Evolutionary conservation across 2,113 vertebrate genomes (phyloP).

Genomic region (Nothobranchius kuhntae): DNA sequence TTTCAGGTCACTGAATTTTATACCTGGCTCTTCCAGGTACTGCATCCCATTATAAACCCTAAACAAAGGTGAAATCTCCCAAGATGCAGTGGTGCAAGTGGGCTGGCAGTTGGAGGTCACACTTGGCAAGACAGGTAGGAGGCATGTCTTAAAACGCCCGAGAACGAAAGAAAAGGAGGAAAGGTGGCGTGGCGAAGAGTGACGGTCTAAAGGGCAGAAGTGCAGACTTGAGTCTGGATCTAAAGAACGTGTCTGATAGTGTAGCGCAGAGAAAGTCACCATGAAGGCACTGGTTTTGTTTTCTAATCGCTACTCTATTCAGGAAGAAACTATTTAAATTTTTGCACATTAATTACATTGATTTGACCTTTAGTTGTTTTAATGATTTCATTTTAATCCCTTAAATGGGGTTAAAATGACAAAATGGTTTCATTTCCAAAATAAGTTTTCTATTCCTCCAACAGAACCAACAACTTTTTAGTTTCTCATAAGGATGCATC

Average conservation of each 20-base stretch:
- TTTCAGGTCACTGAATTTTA: constrained; percentile 5
- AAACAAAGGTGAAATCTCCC: constrained; percentile 80
- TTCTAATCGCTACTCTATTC: background rate
- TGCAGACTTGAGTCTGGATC: background rate
- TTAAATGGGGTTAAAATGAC: background rate
- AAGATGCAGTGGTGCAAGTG: constrained; percentile 77
- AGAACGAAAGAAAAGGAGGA: constrained; percentile 26
- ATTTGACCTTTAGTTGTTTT: background rate
- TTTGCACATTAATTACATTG: background rate
- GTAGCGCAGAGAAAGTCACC: background rate
- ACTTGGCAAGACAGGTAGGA: constrained; percentile 76
- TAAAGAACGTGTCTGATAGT: background rate
- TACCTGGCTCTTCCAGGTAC: constrained; percentile 24
- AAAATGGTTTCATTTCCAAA: background rate
- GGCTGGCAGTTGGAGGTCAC: constrained; percentile 69
- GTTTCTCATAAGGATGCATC: constrained; percentile 33
- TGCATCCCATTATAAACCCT: constrained; percentile 15
- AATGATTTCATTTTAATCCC: background rate
- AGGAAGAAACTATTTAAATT: background rate
- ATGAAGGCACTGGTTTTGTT: constrained; percentile 20
- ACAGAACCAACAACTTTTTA: background rate
- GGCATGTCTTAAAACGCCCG: constrained; percentile 50
- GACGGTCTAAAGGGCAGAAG: constrained; percentile 59
- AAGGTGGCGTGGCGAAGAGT: constrained; percentile 16
- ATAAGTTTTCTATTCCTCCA: background rate